Conservation (phyloP, 2,113 vertebrate genomes). For the Oenanthe melanoleuca region DNA sequence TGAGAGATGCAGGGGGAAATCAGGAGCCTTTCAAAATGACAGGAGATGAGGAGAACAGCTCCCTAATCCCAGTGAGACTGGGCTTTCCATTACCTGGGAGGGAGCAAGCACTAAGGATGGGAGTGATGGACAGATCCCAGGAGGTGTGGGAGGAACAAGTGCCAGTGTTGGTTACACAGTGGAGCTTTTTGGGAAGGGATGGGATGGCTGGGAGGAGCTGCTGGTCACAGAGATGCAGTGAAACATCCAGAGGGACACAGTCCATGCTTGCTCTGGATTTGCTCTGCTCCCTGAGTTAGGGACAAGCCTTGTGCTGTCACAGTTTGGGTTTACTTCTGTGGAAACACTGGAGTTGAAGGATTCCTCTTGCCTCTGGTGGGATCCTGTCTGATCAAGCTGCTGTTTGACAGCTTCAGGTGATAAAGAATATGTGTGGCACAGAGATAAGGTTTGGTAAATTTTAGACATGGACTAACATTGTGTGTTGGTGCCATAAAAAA, state of each 20-base stretch:
- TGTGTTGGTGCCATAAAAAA: neutral
- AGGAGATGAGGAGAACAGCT: neutral
- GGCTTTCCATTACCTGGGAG: neutral
- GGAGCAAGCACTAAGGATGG: neutral
- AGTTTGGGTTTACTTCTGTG: neutral
- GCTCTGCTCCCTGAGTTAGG: neutral
- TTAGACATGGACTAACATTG: neutral
- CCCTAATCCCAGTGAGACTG: neutral
- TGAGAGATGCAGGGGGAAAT: fast-evolving
- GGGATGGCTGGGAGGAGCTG: neutral
- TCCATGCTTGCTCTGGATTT: fast-evolving
- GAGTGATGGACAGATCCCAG: neutral
- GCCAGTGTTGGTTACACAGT: fast-evolving
- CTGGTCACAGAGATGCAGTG: neutral
- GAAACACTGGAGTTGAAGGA: neutral
- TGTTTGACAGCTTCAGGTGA: neutral
- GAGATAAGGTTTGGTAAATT: neutral
- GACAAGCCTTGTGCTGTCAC: neutral
- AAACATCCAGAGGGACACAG: fast-evolving
- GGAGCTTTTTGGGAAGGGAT: fast-evolving
- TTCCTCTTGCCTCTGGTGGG: neutral
- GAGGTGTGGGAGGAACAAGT: neutral
- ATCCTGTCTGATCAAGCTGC: neutral
- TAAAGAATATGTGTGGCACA: neutral
- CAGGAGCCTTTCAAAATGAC: neutral